Evolutionary conservation across 2,888 invertebrate species (phyloP), one percentile per base, ranked within the genome.

Genomic region (Cheilosia pagana): DNA sequence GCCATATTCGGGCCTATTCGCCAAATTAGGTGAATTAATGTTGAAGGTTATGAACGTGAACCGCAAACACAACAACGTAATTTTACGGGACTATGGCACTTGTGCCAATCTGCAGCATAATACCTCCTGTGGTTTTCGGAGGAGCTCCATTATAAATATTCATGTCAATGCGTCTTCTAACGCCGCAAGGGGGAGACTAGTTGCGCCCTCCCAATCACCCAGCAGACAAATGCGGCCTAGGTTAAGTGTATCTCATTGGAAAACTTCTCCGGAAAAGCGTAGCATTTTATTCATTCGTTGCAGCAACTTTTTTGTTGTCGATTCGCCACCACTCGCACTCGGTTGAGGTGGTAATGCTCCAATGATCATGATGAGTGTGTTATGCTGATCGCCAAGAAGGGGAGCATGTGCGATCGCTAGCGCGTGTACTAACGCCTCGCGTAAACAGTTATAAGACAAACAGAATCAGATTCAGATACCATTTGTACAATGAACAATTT

Each of bases 361-460:
- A 85, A 75, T 67, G 79, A 81, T 75, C 83, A 78, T 41, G 28
- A 50, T 14, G 50, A 63, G 25, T 43, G 39, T 53, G 23, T 75
- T 43, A 63, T 63, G 60, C 48, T 74, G 43, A 68, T 74, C 55
- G 39, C 28, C 28, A 43, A 70, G 53, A 41, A 23, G 55, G 41
- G 63, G 63, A 74, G 59, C 70, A 65, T 79, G 65, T 67, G 70
- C 70, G 70, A 81, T 85, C 70, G 81, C 63, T 53, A 67, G 81
- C 81, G 85, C 71, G 85, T 85, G 70, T 71, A 81, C 81, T 57
- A 43, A 79, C 85, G 81, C 85, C 68, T 85, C 75, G 65, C 72
- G 72, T 81, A 67, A 81, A 85, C 85, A 85, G 83, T 85, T 85
- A 85, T 52, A 70, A 74, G 45, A 52, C 57, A 43, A 71, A 48